Percentiles rank a stretch among this genome's conserved stretches.
phyloP scores from a whole-genome alignment of 2,888 invertebrate genomes.

The Sylvicola cinctus region DNA sequence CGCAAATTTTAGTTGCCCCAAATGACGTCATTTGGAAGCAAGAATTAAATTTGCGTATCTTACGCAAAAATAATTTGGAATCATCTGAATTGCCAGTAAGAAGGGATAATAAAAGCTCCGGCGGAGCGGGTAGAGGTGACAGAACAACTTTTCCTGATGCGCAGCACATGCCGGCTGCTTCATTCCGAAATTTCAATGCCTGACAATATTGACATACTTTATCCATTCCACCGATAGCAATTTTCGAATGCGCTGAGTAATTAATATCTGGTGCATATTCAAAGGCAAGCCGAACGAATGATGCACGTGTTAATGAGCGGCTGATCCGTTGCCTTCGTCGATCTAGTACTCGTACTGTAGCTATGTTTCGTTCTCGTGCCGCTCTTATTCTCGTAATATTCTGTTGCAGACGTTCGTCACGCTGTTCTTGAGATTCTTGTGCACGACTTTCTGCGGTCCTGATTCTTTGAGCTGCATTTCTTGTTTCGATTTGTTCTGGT shows the following conservation, averaged over 20 bases:
- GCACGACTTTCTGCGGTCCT: no score
- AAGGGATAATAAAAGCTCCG: conserved; percentile 10
- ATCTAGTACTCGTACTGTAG: no score
- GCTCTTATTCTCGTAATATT: no score
- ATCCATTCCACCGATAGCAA: conserved; percentile 14
- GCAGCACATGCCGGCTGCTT: conserved; percentile 11
- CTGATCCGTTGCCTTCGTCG: no score
- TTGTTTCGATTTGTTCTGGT: no score
- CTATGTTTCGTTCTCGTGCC: no score
- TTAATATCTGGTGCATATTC: conserved; percentile 12
- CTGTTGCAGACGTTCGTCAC: no score
- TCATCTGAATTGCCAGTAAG: conserved; percentile 11
- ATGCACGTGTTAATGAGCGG: no score
- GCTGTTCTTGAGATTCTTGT: no score
- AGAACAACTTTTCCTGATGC: conserved; percentile 17
- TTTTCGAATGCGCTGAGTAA: conserved; percentile 13
- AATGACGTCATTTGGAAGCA: conserved; percentile 11
- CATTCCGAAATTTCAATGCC: conserved; percentile 12
- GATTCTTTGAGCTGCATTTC: no score
- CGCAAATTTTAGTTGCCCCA: conserved; percentile 8
- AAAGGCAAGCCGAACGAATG: no score
- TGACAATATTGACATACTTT: conserved; percentile 10
- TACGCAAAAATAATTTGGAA: conserved; percentile 11
- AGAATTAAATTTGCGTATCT: conserved; percentile 12
- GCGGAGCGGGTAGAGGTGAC: conserved; percentile 12